Conservation (phyloP, 2,888 invertebrate genomes). For the Meloe dianella region DNA sequence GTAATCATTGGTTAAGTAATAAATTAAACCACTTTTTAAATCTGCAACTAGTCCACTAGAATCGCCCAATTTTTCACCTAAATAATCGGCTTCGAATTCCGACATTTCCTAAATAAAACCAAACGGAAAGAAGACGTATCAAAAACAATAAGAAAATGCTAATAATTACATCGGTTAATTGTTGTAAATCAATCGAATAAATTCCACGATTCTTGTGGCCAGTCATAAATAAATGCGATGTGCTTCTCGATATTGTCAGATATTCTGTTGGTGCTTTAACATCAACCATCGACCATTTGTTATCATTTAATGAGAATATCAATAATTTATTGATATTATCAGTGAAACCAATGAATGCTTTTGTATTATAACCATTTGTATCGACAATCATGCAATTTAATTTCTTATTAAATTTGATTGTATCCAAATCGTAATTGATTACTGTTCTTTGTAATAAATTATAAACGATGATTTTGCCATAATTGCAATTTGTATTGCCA, state of each 20-base stretch:
- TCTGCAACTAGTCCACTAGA: slow-evolving; percentile 59
- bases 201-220: slow-evolving; percentile 47
- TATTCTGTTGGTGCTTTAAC: slow-evolving; percentile 46
- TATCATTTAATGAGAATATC: slow-evolving; percentile 47
- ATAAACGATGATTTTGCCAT: slow-evolving; percentile 56
- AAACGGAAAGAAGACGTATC: background rate
- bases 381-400: slow-evolving; percentile 54
- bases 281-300: slow-evolving; percentile 53
- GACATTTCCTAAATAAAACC: slow-evolving; percentile 23
- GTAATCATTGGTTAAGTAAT: slow-evolving; percentile 59
- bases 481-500: slow-evolving; percentile 52
- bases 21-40: slow-evolving; percentile 56
- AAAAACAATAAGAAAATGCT: background rate
- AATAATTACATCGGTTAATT: slow-evolving; percentile 10
- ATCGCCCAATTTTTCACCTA: slow-evolving; percentile 59
- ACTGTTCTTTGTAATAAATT: slow-evolving; percentile 52
- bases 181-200: slow-evolving; percentile 50
- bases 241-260: slow-evolving; percentile 52
- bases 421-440: slow-evolving; percentile 32
- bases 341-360: slow-evolving; percentile 55
- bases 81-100: slow-evolving; percentile 42
- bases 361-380: slow-evolving; percentile 28
- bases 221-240: slow-evolving; percentile 53
- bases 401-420: slow-evolving; percentile 37
- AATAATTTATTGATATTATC: slow-evolving; percentile 47